Evolutionary conservation across 2,888 invertebrate genomes (phyloP), one percentile per base, ranked within the genome.

Genomic region (Balanococcus diminutus): DNA sequence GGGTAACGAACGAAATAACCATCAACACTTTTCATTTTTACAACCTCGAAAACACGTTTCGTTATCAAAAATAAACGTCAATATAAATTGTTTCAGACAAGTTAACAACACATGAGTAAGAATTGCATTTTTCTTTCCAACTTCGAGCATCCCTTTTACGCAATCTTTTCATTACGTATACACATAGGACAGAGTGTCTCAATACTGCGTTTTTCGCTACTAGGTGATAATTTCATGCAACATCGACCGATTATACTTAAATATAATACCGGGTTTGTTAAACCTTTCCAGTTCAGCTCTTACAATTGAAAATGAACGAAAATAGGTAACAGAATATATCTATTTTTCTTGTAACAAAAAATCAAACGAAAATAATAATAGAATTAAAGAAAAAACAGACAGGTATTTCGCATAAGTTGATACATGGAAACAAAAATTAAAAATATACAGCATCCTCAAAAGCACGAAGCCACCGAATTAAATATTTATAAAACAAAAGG

Each of bases 291-390:
- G 22, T 56, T 56, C 2, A 22, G 22, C 6, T 19, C n/a, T 8
- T 1, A 28, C 28, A 31, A 9, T 16, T 1, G 3, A 28, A 67
- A 67, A 79, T 79, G 36, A 79, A 79, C 36, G 28, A 32, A 19
- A 79, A 32, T 2, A 36, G 75, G 19, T 79, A 79, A 79, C 75
- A 79, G 75, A 79, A 36, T 36, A 79, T 79, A 36, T 79, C 75
- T 79, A 79, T 79, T 79, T 79, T 79, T 79, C 36, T 79, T 36
- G 19, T 79, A 79, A 79, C 75, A 79, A 79, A 79, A 36, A 79
- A 36, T 79, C 25, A 79, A 79, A 79, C 75, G 36, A 79, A 79
- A 79, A 36, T 79, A 79, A 79, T 32, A 32, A 75, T 32, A 75
- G 32, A 36, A n/a, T n/a, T n/a, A 79, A 79, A 11, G 28, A 19